Evolutionary conservation across 2,797 vertebrate genomes (phyloP).

Genomic region (Craterocephalus amniculus): DNA sequence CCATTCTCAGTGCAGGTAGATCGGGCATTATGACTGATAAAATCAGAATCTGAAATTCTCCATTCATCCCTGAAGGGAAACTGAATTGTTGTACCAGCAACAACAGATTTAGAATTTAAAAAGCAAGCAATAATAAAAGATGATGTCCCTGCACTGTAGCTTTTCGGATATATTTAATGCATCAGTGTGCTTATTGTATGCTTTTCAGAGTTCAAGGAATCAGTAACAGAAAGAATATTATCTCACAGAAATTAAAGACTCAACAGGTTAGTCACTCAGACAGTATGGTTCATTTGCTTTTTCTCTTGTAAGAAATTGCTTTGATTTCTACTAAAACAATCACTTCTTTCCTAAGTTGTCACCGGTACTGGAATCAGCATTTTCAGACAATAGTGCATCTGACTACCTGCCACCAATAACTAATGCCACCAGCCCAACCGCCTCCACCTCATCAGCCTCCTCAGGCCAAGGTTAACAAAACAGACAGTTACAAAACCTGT

Average conservation of each 20-base stretch:
- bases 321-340: neutral
- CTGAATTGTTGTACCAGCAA: no score
- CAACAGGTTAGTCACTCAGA: slow-evolving; percentile 62
- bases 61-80: no score
- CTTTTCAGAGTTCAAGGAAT: slow-evolving; percentile 59
- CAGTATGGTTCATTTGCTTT: neutral
- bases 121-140: no score
- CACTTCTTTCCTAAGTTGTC: slow-evolving; percentile 73
- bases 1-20: slow-evolving; percentile 81
- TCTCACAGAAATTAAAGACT: slow-evolving; percentile 62
- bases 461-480: slow-evolving; percentile 50
- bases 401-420: slow-evolving; percentile 64
- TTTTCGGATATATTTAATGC: neutral
- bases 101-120: no score
- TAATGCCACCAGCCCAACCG: slow-evolving; percentile 63
- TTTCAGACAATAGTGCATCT: slow-evolving; percentile 74
- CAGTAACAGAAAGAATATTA: slow-evolving; percentile 65
- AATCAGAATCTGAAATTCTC: no score
- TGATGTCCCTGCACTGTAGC: no score
- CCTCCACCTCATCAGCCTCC: slow-evolving; percentile 60
- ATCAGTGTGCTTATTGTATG: neutral
- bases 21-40: neutral
- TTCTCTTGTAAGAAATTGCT: neutral
- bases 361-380: slow-evolving; percentile 77
- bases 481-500: neutral